These are phyloP conservation scores for Gymnoscelis rufifasciata DNA, from an alignment of 2,888 invertebrate genomes.

Conservation along the genomic window DNA sequence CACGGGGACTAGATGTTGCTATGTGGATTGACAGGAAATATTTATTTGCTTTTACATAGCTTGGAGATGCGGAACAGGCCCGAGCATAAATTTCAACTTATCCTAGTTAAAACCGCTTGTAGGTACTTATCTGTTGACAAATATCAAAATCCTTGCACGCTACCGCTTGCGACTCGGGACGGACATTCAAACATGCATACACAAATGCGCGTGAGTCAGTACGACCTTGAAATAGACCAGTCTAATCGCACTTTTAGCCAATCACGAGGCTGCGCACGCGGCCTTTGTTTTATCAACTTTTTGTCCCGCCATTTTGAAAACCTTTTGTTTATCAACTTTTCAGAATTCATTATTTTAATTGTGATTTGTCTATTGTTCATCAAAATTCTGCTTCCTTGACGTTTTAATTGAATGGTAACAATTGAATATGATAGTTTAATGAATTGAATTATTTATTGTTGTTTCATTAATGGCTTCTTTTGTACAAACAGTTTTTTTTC, in stretches of 20 bases:
- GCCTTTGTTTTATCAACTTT: conserved; percentile 57
- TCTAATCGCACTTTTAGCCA: conserved; percentile 73
- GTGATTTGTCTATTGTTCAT: conserved; percentile 16
- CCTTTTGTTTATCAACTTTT: conserved; percentile 39
- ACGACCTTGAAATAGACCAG: conserved; percentile 69
- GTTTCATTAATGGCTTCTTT: too few species aligned
- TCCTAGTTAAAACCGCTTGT: too few species aligned
- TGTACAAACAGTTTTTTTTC: too few species aligned
- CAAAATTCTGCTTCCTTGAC: conserved; percentile 16
- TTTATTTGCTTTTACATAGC: too few species aligned
- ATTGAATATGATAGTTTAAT: too few species aligned
- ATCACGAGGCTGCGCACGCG: conserved; percentile 63
- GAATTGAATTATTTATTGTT: too few species aligned
- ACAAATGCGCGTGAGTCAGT: conserved; percentile 63
- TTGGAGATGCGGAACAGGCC: too few species aligned
- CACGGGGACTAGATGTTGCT: too few species aligned
- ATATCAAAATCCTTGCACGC: conserved; percentile 30
- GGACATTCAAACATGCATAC: conserved; percentile 45
- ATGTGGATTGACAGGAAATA: too few species aligned
- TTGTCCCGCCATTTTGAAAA: conserved; percentile 52
- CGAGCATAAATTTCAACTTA: too few species aligned
- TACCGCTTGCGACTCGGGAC: conserved; percentile 30
- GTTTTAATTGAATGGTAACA: neutral
- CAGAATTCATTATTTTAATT: conserved; percentile 14
- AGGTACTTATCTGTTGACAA: neutral